Evolutionary conservation across 2,888 invertebrate genomes (phyloP), one percentile per base, ranked within the genome.

Genomic region (Scaeva pyrastri): DNA sequence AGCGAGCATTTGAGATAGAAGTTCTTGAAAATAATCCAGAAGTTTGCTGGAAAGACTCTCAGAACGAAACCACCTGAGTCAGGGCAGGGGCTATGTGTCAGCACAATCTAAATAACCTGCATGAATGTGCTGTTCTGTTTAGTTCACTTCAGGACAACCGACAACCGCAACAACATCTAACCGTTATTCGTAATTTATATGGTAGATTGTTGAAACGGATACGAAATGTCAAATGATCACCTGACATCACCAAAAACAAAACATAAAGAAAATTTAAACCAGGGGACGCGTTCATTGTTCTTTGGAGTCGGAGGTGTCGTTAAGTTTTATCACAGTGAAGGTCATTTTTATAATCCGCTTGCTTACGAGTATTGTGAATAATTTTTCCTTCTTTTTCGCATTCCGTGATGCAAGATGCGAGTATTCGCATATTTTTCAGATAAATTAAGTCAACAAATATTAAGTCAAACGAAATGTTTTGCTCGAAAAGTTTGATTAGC

Each of bases 171-270:
- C 68, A 36, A 68, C 50, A 31, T 39, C 23, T 31, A 68, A 39
- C 68, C 50, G 72, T 80, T 73, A 76, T 72, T 60, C 73, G 66
- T 70, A 66, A 81, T 85, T 81, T 77, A 85, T 85, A 70, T 70
- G 26, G 10, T 50, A 76, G 78, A 76, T 76, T 72, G 62, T 14
- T 68, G 2, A 77, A 68, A 72, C 72, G 68, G 68, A 77, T 68
- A 62, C 43, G 14, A 80, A 85, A 85, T 80, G 80, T 80, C 75
- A 85, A 76, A 80, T 48, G 75, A 12, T 31, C 72, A 48, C 52
- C 45, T 60, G 31, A 56, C 72, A 10, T n/a, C n/a, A n/a, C n/a
- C n/a, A 21, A 56, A 50, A 19, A 74, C 68, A 60, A 31, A 64
- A 31, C n/a, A 26, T 8, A 31, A 58, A 11, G 16, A 39, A 58